Conservation (phyloP, 2,888 invertebrate genomes). For the Bembecia ichneumoniformis region DNA sequence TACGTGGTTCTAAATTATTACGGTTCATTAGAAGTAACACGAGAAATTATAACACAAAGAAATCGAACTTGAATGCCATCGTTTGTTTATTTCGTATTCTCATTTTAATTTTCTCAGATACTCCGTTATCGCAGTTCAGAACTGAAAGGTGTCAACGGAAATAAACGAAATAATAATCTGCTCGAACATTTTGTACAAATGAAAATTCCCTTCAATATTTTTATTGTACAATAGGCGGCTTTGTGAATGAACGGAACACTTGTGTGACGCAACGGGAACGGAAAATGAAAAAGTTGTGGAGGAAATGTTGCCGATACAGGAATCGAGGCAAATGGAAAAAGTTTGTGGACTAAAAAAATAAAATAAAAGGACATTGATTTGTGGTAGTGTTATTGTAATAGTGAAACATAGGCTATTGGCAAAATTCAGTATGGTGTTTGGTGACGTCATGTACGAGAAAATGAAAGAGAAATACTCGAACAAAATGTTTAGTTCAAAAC, state of each 20-base stretch:
- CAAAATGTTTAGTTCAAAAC: too few species aligned
- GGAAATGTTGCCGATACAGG: slow-evolving; percentile 40
- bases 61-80: too few species aligned
- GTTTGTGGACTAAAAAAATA: slow-evolving; percentile 28
- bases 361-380: background rate
- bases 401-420: background rate
- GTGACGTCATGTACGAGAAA: too few species aligned
- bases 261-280: slow-evolving; percentile 22
- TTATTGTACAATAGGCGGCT: slow-evolving; percentile 31
- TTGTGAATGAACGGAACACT: slow-evolving; percentile 25
- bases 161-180: slow-evolving; percentile 27
- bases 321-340: slow-evolving; percentile 49
- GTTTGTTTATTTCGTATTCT: slow-evolving; percentile 11
- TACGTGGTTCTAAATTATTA: background rate
- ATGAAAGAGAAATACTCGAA: too few species aligned
- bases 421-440: too few species aligned
- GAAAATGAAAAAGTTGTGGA: slow-evolving; percentile 49
- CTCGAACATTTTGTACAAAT: slow-evolving; percentile 24
- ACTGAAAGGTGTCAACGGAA: slow-evolving; percentile 13
- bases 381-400: background rate
- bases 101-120: background rate
- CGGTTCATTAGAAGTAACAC: background rate
- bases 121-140: background rate
- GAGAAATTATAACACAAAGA: background rate
- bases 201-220: slow-evolving; percentile 35